Evolutionary conservation across 2,888 invertebrate species (phyloP), one percentile per base, ranked within the genome.

Genomic region (Drosophila silvestris): DNA sequence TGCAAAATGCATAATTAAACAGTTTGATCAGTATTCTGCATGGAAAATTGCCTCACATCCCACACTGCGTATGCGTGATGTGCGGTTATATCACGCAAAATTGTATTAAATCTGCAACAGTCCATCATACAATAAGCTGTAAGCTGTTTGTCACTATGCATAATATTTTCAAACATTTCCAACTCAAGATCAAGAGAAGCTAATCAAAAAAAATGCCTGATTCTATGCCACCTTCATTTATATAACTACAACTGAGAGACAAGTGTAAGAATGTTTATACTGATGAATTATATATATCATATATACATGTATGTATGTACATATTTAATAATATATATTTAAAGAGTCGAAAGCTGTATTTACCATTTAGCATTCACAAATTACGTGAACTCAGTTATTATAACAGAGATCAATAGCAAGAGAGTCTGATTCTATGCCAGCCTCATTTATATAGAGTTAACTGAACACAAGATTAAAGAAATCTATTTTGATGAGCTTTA

Each of bases 1-100:
- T 85, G 79, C 77, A 81, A 82, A 70, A 83, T 84, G 79, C 73
- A 85, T 85, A 79, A 85, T 82, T 84, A 81, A 85, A 74, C 71
- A 70, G 82, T 53, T 69, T 47, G 60, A 10, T n/a, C 22, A 22
- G 44, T 30, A 37, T 28, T 60, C 1, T 26, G 37, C 9, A 53
- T 26, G 9, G 53, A 14, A 33, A 28, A 26, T 41, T 10, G 26
- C 5, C 2, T 16, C 10, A 16, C 3, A 32, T 16, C 3, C 44
- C 22, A 6, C 58, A 63, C 16, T n/a, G 59, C 70, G 62, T 63
- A 63, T 70, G 22, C 72, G 62, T 59, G 32, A 59, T 70, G 19
- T 6, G 30, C 26, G 22, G 19, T 41, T 30, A 19, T 35, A 52
- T 28, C 39, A 22, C 56, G 28, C 10, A 33, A 26, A 37, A 14